These are phyloP conservation scores for Marcusenius ussheri DNA, from an alignment of 2,113 vertebrate species.

Conservation along the genomic window DNA sequence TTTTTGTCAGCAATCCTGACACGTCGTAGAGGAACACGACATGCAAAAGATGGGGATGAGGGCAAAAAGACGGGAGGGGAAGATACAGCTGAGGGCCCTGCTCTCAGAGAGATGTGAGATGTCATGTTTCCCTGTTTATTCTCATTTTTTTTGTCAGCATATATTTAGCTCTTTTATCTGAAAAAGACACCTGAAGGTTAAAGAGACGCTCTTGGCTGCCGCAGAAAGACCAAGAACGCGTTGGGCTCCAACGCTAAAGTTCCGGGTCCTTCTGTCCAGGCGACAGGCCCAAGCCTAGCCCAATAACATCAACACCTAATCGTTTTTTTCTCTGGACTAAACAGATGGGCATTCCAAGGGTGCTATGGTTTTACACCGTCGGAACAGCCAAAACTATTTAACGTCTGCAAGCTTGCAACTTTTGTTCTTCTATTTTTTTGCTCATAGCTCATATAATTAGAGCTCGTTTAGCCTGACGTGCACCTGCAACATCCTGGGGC, in stretches of 20 bases:
- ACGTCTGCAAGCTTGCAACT: background rate
- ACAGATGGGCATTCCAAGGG: background rate
- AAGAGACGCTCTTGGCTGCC: background rate
- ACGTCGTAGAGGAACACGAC: background rate
- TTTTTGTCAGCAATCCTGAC: conserved; percentile 14
- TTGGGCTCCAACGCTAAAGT: background rate
- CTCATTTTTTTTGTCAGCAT: background rate
- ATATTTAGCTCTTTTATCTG: conserved; percentile 7
- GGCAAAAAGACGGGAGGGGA: background rate
- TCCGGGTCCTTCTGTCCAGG: background rate
- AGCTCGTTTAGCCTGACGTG: background rate
- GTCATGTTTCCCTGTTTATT: conserved; percentile 1
- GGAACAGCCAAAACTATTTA: background rate
- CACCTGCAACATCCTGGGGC: background rate
- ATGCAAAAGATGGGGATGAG: background rate
- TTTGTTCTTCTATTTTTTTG: background rate
- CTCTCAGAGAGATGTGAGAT: conserved; percentile 3
- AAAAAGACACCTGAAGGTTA: conserved; percentile 4
- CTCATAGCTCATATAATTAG: background rate
- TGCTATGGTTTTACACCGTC: background rate
- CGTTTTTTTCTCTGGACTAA: background rate
- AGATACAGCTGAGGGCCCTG: background rate
- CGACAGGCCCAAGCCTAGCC: background rate
- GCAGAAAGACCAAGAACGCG: background rate
- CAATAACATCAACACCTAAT: background rate